phyloP scores from a whole-genome alignment of 2,888 invertebrate species.

The Conomelus anceps region DNA sequence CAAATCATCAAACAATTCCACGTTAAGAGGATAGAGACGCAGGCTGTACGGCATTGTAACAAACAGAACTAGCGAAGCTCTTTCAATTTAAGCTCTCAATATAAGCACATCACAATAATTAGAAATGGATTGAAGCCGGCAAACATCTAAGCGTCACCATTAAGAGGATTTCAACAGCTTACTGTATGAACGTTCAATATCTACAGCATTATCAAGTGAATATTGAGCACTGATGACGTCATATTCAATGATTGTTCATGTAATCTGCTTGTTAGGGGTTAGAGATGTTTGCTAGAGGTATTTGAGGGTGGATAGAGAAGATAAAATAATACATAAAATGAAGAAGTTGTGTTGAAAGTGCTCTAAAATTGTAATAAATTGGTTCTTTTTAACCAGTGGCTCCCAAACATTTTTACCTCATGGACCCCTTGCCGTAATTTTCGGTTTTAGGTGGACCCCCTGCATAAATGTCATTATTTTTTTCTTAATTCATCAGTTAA shows the following conservation, averaged over 20 bases:
- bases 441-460: too few relatives aligned
- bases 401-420: too few relatives aligned
- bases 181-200: neutral
- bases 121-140: neutral
- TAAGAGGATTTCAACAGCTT: neutral
- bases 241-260: neutral
- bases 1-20: neutral
- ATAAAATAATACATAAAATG: neutral
- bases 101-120: neutral
- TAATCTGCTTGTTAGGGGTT: neutral
- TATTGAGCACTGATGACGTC: neutral
- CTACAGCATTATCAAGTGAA: neutral
- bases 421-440: too few relatives aligned
- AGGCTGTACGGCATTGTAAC: neutral
- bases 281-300: neutral
- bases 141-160: neutral
- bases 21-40: neutral
- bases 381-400: too few relatives aligned
- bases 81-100: neutral
- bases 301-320: neutral
- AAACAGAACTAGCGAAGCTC: neutral
- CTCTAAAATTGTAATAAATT: too few relatives aligned
- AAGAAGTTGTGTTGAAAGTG: too few relatives aligned
- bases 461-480: too few relatives aligned
- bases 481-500: too few relatives aligned